These are phyloP conservation scores for Stichodactyla mertensii DNA, from an alignment of 64 coral and sea anemone genomes.

Conservation along the genomic window DNA sequence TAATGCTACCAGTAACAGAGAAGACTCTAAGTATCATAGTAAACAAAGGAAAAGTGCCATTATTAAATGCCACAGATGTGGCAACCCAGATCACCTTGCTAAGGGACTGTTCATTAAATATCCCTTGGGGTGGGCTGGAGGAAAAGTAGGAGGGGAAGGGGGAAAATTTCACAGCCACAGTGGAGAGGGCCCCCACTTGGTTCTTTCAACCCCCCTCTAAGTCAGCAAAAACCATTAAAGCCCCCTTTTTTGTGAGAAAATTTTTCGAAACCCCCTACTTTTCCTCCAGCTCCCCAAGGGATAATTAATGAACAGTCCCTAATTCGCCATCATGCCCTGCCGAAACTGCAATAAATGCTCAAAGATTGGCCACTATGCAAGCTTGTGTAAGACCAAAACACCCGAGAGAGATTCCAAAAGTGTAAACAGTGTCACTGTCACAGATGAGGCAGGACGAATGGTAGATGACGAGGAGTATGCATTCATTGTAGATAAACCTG, in stretches of 20 bases:
- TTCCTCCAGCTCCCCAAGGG: too few relatives aligned
- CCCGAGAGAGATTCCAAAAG: background rate
- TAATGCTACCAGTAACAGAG: background rate
- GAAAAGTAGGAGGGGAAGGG: too few relatives aligned
- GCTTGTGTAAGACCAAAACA: background rate
- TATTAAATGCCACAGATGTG: conserved; percentile 24
- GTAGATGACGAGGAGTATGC: background rate
- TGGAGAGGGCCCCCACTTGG: too few relatives aligned
- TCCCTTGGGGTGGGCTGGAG: too few relatives aligned
- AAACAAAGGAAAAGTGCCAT: background rate
- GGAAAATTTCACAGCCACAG: too few relatives aligned
- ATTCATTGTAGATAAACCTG: background rate
- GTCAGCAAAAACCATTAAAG: too few relatives aligned
- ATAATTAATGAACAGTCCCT: too few relatives aligned
- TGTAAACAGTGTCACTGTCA: background rate
- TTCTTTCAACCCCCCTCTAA: too few relatives aligned
- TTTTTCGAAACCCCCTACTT: too few relatives aligned
- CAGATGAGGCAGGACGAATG: background rate
- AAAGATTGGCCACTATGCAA: conserved; percentile 44
- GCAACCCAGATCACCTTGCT: conserved; percentile 45
- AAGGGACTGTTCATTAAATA: too few relatives aligned
- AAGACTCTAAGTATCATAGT: background rate
- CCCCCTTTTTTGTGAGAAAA: too few relatives aligned
- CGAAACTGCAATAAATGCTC: conserved; percentile 40
- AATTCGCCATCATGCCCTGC: conserved; percentile 34